phyloP scores from a whole-genome alignment of 2,797 vertebrate species.

The Eurystomus glaucurus region DNA sequence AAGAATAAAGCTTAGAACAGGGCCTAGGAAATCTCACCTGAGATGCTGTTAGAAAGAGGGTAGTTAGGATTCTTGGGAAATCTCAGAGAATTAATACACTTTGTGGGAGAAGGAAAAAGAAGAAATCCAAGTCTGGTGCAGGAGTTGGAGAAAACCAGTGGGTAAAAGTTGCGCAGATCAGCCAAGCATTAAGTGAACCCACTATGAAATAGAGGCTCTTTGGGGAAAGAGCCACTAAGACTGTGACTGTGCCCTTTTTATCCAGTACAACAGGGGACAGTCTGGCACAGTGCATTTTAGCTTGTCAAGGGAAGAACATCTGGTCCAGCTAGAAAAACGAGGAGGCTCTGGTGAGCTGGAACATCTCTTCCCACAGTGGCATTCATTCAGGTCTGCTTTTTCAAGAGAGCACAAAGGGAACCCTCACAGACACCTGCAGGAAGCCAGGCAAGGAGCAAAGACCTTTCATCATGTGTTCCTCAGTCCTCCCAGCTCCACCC shows the following conservation, averaged over 20 bases:
- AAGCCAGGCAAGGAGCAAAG: slow-evolving; percentile 27
- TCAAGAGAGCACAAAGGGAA: neutral
- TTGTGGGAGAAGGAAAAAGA: neutral
- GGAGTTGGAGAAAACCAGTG: neutral
- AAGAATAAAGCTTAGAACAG: neutral
- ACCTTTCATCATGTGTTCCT: slow-evolving; percentile 60
- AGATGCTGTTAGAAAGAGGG: neutral
- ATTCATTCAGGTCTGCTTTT: neutral
- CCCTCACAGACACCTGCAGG: neutral
- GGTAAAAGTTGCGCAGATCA: neutral
- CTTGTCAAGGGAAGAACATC: neutral
- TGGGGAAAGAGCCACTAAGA: neutral
- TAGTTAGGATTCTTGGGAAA: neutral
- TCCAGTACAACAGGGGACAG: neutral
- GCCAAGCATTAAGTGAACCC: neutral
- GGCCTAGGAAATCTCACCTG: neutral
- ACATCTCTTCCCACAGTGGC: neutral
- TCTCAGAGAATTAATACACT: neutral
- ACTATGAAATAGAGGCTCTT: neutral
- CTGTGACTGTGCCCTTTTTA: neutral
- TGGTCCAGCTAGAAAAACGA: neutral
- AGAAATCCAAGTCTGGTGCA: neutral
- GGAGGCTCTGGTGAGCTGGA: neutral
- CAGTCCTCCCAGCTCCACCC: slow-evolving; percentile 64
- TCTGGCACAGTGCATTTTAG: neutral